phyloP scores from a whole-genome alignment of 2,888 invertebrate genomes.

The Taphrorychus bicolor region DNA sequence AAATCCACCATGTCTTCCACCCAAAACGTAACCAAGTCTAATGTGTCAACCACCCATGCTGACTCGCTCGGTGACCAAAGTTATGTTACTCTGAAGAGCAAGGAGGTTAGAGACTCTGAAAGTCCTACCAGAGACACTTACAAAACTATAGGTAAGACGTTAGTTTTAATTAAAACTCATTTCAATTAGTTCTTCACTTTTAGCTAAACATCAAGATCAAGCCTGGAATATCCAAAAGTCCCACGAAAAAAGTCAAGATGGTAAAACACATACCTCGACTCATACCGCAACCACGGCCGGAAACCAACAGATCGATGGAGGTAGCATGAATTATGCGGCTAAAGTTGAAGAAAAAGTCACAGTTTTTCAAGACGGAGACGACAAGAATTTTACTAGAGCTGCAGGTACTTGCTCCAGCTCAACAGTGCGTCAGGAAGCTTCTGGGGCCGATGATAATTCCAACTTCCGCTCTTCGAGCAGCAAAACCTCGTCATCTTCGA shows the following conservation, averaged over 20 bases:
- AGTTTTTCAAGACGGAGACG: conserved; percentile 63
- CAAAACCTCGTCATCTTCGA: conserved; percentile 53
- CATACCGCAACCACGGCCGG: conserved; percentile 69
- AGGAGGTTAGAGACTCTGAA: conserved; percentile 80
- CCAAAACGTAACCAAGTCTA: conserved; percentile 28
- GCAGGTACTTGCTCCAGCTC: conserved; percentile 61
- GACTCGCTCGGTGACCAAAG: conserved; percentile 78
- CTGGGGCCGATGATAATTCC: conserved; percentile 62
- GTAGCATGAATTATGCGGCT: conserved; percentile 70
- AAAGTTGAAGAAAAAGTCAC: conserved; percentile 68
- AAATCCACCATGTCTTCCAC: conserved; percentile 40
- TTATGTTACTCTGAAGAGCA: conserved; percentile 78
- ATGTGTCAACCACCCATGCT: conserved; percentile 62
- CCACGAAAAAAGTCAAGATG: conserved; percentile 69
- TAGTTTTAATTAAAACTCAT: neutral
- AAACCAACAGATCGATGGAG: conserved; percentile 69
- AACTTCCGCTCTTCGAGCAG: conserved; percentile 57
- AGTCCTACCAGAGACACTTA: conserved; percentile 71
- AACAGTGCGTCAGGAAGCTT: conserved; percentile 62
- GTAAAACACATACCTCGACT: conserved; percentile 67
- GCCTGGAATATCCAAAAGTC: conserved; percentile 74
- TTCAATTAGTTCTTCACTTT: no score
- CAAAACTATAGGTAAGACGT: conserved; percentile 48
- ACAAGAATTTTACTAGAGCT: conserved; percentile 63
- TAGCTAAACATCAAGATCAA: conserved; percentile 57